Percentiles rank a stretch among this genome's conserved stretches.
phyloP scores from a whole-genome alignment of 2,797 vertebrate species.

The Pangasius macronema region DNA sequence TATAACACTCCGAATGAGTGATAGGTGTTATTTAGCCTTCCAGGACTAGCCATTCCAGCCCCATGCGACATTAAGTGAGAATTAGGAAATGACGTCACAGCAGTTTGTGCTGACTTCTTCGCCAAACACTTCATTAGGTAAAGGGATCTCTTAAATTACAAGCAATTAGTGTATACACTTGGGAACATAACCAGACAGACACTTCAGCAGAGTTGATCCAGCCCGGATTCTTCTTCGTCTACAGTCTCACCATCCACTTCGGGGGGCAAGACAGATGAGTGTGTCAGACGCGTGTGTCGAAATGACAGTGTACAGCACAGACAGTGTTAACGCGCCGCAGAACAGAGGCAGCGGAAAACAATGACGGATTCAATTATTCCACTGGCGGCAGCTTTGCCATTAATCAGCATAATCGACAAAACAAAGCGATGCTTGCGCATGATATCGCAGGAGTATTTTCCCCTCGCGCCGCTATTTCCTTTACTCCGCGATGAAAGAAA shows the following conservation, averaged over 20 bases:
- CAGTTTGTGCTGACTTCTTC: not conserved
- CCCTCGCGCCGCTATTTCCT: not conserved
- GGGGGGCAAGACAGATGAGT: not conserved
- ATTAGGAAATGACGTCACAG: not conserved
- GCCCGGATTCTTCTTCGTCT: not conserved
- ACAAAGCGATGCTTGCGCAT: not conserved
- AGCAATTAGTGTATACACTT: not conserved
- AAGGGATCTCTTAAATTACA: not conserved
- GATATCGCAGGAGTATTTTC: not conserved
- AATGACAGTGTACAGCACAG: not conserved
- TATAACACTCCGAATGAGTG: not conserved
- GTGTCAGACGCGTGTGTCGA: not conserved
- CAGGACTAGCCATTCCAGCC: not conserved
- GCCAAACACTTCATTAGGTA: not conserved
- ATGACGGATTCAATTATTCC: not conserved
- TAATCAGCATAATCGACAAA: not conserved
- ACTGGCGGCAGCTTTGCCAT: not conserved
- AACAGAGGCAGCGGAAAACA: constrained; percentile 9
- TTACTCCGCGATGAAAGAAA: not conserved
- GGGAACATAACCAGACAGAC: not conserved
- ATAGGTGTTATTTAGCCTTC: not conserved
- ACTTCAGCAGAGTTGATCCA: not conserved
- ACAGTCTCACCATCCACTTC: not conserved
- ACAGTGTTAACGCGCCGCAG: constrained; percentile 13
- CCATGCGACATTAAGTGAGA: not conserved